Evolutionary conservation across 2,888 invertebrate species (phyloP), one percentile per base, ranked within the genome.

Genomic region (Parochlus steinenii): DNA sequence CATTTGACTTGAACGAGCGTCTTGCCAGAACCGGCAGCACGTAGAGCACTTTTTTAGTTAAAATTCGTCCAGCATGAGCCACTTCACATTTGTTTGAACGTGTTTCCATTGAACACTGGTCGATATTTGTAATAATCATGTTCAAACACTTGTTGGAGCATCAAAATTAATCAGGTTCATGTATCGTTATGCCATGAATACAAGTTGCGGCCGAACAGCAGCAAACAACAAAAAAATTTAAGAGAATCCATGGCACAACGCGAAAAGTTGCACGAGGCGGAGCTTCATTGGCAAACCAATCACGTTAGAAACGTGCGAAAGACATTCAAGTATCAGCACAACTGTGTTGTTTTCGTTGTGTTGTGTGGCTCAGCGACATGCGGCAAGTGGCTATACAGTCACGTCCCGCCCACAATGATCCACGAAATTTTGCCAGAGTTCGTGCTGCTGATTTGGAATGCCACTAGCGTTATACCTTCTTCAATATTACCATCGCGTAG

Each of bases 181-280:
- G 10, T 7, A 22, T 22, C 22, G 6, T 22, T 22, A 10, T 22
- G 6, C 22, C 7, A 10, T 6, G 10, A 22, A 10, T 22, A 7
- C 22, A 10, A 6, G 22, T 6, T 10, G 22, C 22, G 22, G 7
- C 7, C 10, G 7, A 7, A 10, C 6, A 22, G 6, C 23, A 20
- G 23, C 23, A 23, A 6, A 12, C 6, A 12, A 20, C 22, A 30
- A 11, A 11, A 5, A 6, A 11, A 8, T n/a, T 19, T 30, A 17
- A 18, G 7, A 11, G 8, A 11, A 11, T 7, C 12, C 23, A 15
- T 22, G 11, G 18, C 32, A 19, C 12, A 17, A 5, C n/a, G 17
- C 18, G 42, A 44, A 44, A 43, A 43, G 39, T 41, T 43, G 35
- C 33, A 36, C 38, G 40, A 45, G 46, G 46, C 46, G 46, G 45